Conservation (phyloP, 2,888 invertebrate genomes). For the Tridacna crocea region DNA sequence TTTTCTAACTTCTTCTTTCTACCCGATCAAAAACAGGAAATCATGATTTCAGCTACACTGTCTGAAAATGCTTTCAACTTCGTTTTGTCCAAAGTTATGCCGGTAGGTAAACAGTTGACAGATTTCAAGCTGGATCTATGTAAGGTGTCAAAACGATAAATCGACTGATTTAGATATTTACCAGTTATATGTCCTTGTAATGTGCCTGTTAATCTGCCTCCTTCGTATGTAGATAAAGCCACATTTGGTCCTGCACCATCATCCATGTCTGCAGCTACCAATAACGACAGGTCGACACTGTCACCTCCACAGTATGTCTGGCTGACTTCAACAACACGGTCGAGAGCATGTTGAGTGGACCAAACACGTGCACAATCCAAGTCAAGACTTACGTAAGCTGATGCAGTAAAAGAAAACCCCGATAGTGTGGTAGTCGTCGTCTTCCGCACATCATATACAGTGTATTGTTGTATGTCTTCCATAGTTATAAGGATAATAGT, state of each 20-base stretch:
- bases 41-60: too few relatives aligned
- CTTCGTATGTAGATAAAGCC: constrained; percentile 32
- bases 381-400: constrained; percentile 37
- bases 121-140: too few relatives aligned
- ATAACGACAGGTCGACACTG: constrained; percentile 37
- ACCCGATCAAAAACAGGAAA: too few relatives aligned
- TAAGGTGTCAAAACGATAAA: too few relatives aligned
- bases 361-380: constrained; percentile 67
- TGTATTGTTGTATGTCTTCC: too few relatives aligned
- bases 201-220: constrained; percentile 10
- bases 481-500: too few relatives aligned
- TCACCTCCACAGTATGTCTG: constrained; percentile 43
- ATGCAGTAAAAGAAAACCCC: constrained; percentile 27
- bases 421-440: not conserved
- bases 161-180: not conserved
- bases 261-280: constrained; percentile 60
- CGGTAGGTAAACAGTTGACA: too few relatives aligned
- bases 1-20: too few relatives aligned
- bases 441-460: too few relatives aligned
- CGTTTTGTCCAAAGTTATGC: too few relatives aligned
- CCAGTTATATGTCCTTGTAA: constrained; percentile 19
- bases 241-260: constrained; percentile 63
- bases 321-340: constrained; percentile 51
- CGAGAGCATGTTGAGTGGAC: constrained; percentile 54
- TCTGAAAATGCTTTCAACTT: too few relatives aligned